A percentile compares a stretch with the other conserved stretches of the same genome.
Evolutionary conservation across 2,888 invertebrate genomes (phyloP).

Genomic region (Frankliniella intonsa): DNA sequence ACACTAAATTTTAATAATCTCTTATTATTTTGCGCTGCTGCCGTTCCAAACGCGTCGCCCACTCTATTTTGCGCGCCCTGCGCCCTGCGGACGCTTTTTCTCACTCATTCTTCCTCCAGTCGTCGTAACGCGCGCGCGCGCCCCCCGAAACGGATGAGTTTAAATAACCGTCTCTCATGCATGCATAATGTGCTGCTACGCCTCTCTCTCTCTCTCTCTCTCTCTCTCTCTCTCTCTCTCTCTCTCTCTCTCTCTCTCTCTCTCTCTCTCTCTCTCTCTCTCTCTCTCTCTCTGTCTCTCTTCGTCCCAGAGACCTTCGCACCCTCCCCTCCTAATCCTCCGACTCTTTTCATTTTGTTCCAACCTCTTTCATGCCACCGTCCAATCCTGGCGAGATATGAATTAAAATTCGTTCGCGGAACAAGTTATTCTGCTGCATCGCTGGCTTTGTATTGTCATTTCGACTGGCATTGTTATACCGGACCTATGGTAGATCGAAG

Average conservation of each 20-base stretch:
- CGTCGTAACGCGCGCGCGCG: background rate
- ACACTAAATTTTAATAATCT: background rate
- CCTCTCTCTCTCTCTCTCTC: constrained; percentile 36
- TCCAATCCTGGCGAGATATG: too few relatives aligned
- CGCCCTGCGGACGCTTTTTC: too few relatives aligned
- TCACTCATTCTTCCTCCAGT: too few relatives aligned
- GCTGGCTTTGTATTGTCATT: too few relatives aligned
- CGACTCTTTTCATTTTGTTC: background rate
- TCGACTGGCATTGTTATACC: too few relatives aligned
- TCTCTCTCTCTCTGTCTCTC: constrained; percentile 33
- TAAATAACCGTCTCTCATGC: background rate
- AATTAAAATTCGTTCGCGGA: too few relatives aligned
- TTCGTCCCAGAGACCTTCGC: constrained; percentile 12
- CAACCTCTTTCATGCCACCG: too few relatives aligned
- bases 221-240: constrained; percentile 30
- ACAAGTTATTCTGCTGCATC: too few relatives aligned
- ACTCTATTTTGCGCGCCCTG: background rate
- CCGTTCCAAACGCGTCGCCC: background rate
- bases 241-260: constrained; percentile 32
- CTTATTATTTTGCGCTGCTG: background rate
- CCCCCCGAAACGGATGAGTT: background rate
- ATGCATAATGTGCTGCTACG: constrained; percentile 21
- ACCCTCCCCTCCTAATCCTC: background rate
- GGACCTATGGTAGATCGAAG: too few relatives aligned
- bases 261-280: constrained; percentile 43